Evolutionary conservation across 2,113 vertebrate species (phyloP).

Genomic region (Dissostichus mawsoni): DNA sequence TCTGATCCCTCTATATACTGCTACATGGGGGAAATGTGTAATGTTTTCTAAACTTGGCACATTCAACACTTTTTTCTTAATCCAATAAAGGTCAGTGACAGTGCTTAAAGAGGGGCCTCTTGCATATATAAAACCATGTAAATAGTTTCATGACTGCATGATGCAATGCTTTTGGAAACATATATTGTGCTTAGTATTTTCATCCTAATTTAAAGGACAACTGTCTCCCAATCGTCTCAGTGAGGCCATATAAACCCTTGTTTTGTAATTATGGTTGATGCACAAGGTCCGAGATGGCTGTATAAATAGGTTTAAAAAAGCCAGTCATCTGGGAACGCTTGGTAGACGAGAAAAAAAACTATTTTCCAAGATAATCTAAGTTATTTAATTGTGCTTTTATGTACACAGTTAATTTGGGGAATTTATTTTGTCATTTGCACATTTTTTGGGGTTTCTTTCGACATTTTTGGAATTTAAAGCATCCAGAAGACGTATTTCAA

Average conservation of each 20-base stretch:
- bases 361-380: too few relatives aligned
- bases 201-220: neutral
- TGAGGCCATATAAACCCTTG: neutral
- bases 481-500: too few relatives aligned
- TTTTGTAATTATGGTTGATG: neutral
- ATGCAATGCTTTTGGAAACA: neutral
- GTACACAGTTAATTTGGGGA: too few relatives aligned
- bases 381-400: too few relatives aligned
- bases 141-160: too few relatives aligned
- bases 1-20: conserved; percentile 7
- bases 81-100: conserved; percentile 2
- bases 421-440: too few relatives aligned
- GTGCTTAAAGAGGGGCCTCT: neutral
- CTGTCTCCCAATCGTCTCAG: neutral
- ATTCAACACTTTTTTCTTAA: neutral
- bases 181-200: neutral
- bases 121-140: neutral
- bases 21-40: neutral
- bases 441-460: too few relatives aligned
- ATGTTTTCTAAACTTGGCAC: neutral
- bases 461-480: too few relatives aligned
- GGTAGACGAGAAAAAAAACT: too few relatives aligned
- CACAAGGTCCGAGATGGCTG: too few relatives aligned
- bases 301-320: too few relatives aligned
- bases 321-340: too few relatives aligned